Conservation (phyloP, 2,113 vertebrate species). For the Terrapene triunguis region DNA sequence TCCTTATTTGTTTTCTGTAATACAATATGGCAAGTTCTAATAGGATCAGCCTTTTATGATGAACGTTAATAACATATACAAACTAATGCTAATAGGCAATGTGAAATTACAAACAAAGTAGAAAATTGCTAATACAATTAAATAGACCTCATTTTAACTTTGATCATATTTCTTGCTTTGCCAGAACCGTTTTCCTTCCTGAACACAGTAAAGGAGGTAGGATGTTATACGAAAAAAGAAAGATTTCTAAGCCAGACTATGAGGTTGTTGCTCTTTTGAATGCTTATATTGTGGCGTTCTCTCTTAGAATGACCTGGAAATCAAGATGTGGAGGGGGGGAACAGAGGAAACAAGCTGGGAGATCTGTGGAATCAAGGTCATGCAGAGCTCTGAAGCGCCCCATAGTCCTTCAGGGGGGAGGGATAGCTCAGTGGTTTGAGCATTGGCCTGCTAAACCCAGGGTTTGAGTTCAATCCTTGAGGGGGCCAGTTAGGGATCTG, state of each 20-base stretch:
- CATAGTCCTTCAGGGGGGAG: too few species aligned
- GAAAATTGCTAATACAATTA: slow-evolving; percentile 74
- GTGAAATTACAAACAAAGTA: slow-evolving; percentile 73
- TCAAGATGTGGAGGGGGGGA: too few species aligned
- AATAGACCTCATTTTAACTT: slow-evolving; percentile 51
- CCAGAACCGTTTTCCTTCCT: neutral
- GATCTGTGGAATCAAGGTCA: too few species aligned
- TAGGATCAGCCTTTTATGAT: slow-evolving; percentile 73
- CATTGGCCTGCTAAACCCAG: too few species aligned
- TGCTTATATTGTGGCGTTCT: neutral
- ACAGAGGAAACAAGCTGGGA: too few species aligned
- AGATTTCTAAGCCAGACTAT: fast-evolving
- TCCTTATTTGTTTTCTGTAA: slow-evolving; percentile 69
- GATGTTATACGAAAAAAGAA: neutral
- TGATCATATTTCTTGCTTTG: neutral
- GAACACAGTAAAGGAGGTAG: neutral
- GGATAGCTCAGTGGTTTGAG: too few species aligned
- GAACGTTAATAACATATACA: slow-evolving; percentile 74
- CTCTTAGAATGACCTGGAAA: neutral
- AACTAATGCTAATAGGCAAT: slow-evolving; percentile 73
- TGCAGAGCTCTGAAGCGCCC: too few species aligned
- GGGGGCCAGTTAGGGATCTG: too few species aligned
- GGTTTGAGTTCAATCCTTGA: too few species aligned
- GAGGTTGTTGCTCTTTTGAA: neutral
- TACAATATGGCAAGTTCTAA: slow-evolving; percentile 62